These are phyloP conservation scores for Carterocephalus palaemon DNA, from an alignment of 2,888 invertebrate species.

Conservation along the genomic window DNA sequence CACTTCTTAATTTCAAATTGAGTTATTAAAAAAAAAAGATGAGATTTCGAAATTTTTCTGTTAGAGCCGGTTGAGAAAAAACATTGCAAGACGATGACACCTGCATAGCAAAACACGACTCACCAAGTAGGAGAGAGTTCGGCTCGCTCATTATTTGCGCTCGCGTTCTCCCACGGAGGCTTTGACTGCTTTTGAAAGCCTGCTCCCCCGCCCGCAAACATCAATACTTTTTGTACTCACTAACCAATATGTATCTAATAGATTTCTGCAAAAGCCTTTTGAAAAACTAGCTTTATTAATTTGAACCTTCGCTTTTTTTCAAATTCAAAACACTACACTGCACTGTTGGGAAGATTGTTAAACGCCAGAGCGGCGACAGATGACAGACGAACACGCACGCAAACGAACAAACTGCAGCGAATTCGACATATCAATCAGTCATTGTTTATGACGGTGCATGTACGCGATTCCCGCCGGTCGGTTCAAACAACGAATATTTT, in stretches of 20 bases:
- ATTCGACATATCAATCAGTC: constrained; percentile 27
- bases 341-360: neutral
- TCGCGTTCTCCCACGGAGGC: constrained; percentile 62
- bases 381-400: neutral
- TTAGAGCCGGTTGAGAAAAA: neutral
- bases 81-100: neutral
- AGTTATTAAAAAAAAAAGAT: too few relatives aligned
- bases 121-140: constrained; percentile 57
- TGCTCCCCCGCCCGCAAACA: constrained; percentile 70
- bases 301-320: constrained; percentile 15
- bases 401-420: neutral
- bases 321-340: neutral
- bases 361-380: neutral
- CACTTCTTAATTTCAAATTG: too few relatives aligned
- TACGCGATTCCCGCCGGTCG: constrained; percentile 33
- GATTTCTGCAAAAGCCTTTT: constrained; percentile 15
- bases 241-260: constrained; percentile 19
- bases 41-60: constrained; percentile 10
- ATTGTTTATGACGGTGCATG: constrained; percentile 37
- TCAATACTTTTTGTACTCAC: constrained; percentile 36
- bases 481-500: constrained; percentile 46
- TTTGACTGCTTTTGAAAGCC: constrained; percentile 69
- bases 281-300: constrained; percentile 8
- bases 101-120: too few relatives aligned
- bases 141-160: constrained; percentile 38